Base-by-base conservation (phyloP, 2,797 vertebrate genomes). In the Morelia viridis region DNA sequence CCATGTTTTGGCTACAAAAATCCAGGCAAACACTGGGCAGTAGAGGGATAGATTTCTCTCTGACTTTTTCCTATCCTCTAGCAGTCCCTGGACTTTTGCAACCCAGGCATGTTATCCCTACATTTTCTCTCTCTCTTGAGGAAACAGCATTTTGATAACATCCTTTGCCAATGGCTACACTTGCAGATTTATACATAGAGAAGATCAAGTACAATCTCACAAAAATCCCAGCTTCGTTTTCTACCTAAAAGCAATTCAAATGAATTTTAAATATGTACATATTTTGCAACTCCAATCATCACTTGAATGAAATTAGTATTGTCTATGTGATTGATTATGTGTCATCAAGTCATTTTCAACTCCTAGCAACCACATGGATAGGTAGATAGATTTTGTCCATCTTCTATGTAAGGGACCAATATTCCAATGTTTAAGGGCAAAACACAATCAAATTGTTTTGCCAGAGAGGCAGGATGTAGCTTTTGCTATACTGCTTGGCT, bases 81-180 rank as follows among this genome's bases (percentile, higher is more conserved):
- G 50, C 50, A 53, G 50, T 53, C 50, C 50, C 50, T 53, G 50
- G 50, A 53, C 50, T 53, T 53, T 7, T 53, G 50, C 50, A 53
- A 53, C 6, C 50, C 50, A 53, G 50, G 50, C 50, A 53, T 53
- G 50, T 53, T 53, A 53, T 53, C 50, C 50, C 50, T 53, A 53
- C 7, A 7, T 53, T 53, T 53, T 53, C 31, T 91, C 35, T 91
- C 19, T 96, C 86, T 80, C 87, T 65, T 90, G 65, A 58, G 91
- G 84, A 96, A 95, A 90, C 0, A 0, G 57, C 13, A 0, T 13
- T 92, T 64, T 50, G 89, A 90, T 91, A 90, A 64, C 89, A 80
- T 11, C 24, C 90, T 0, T 0, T 62, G 90, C 84, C 87, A 68
- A 85, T 12, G 24, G 88, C 12, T 0, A 0, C 35, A 31, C 64